Conservation (phyloP, 2,113 vertebrate species). For the Fulica atra region DNA sequence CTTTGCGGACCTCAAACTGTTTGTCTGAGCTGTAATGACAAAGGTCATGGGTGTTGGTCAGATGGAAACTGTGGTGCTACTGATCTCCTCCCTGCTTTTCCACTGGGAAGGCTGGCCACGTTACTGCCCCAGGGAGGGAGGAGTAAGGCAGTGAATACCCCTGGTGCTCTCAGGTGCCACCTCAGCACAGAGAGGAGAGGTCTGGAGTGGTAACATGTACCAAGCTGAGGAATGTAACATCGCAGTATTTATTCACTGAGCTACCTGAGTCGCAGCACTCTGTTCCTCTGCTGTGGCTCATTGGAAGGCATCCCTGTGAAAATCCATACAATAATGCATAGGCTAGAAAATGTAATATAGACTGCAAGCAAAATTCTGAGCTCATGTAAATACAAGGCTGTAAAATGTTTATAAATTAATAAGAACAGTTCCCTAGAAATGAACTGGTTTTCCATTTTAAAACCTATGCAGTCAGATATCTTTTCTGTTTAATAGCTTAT, state of each 20-base stretch:
- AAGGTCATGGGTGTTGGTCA: background rate
- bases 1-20: background rate
- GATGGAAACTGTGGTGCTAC: background rate
- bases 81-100: background rate
- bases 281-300: background rate
- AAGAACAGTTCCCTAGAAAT: background rate
- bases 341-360: background rate
- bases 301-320: background rate
- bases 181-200: background rate
- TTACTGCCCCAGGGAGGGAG: background rate
- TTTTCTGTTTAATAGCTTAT: background rate
- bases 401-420: background rate
- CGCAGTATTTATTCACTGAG: background rate
- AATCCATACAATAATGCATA: background rate
- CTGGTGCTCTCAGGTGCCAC: rapidly evolving
- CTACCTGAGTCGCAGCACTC: background rate
- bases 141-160: background rate
- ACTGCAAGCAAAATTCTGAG: background rate
- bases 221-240: background rate
- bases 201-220: background rate
- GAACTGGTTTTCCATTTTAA: background rate
- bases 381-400: background rate
- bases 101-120: rapidly evolving
- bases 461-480: background rate
- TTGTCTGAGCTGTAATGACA: background rate